phyloP scores from a whole-genome alignment of 1,140 invertebrate species.

The Lordiphosa mommai region DNA sequence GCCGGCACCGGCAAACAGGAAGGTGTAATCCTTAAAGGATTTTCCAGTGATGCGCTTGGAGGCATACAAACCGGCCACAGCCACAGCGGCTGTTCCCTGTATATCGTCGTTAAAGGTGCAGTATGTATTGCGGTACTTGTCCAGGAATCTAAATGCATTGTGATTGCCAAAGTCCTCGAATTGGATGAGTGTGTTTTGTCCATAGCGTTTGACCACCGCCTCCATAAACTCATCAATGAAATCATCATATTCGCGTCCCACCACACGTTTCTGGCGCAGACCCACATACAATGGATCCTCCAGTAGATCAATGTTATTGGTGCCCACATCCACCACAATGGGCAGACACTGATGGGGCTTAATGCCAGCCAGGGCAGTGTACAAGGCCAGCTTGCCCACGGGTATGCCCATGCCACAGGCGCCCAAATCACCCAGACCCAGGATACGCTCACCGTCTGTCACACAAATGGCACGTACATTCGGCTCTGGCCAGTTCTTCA shows the following conservation, averaged over 20 bases:
- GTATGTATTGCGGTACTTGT: conserved; percentile 92
- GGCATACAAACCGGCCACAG: conserved; percentile 93
- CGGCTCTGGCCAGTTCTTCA: conserved; percentile 95
- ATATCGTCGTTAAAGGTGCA: conserved; percentile 99
- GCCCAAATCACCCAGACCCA: conserved; percentile 96
- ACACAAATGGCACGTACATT: conserved; percentile 96
- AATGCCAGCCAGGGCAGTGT: conserved; percentile 95
- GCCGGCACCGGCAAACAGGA: conserved; percentile 95
- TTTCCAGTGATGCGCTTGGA: conserved; percentile 89
- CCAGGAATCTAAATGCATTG: conserved; percentile 94
- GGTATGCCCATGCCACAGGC: conserved; percentile 95
- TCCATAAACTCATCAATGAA: conserved; percentile 99
- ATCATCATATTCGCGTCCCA: conserved; percentile 94
- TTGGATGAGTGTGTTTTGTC: conserved; percentile 93
- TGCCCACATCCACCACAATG: conserved; percentile 95
- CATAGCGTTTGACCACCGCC: conserved; percentile 94
- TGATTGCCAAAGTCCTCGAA: conserved; percentile 98
- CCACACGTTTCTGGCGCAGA: conserved; percentile 90
- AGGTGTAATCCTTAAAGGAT: conserved; percentile 89
- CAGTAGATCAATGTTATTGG: conserved; percentile 92
- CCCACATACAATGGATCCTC: conserved; percentile 98
- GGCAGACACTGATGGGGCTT: conserved; percentile 96
- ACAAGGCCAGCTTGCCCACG: conserved; percentile 95
- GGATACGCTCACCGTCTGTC: conserved; percentile 96
- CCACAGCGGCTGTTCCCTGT: conserved; percentile 96